These are phyloP conservation scores for Oeneis ivallda DNA, from an alignment of 2,888 invertebrate genomes.

Conservation along the genomic window DNA sequence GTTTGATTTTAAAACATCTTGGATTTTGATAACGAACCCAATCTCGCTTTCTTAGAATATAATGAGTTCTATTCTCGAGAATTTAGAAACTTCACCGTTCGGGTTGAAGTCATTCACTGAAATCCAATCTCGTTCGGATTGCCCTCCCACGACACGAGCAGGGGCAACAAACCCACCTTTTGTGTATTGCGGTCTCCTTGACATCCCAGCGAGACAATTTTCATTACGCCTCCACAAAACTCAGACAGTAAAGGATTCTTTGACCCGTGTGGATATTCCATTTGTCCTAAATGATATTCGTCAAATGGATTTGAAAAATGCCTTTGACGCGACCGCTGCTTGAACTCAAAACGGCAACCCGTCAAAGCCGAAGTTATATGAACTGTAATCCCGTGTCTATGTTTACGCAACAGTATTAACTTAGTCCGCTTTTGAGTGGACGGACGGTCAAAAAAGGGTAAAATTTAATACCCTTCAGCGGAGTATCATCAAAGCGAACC, in stretches of 20 bases:
- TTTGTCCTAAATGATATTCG: constrained; percentile 64
- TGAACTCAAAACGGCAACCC: constrained; percentile 33
- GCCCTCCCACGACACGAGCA: constrained; percentile 44
- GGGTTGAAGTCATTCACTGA: constrained; percentile 34
- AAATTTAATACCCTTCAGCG: constrained; percentile 70
- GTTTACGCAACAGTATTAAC: constrained; percentile 64
- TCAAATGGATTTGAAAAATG: constrained; percentile 51
- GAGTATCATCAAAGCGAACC: constrained; percentile 72
- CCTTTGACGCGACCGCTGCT: constrained; percentile 55
- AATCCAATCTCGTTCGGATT: constrained; percentile 43
- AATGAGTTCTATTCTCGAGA: constrained; percentile 28
- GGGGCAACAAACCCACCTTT: constrained; percentile 56
- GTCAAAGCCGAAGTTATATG: constrained; percentile 39
- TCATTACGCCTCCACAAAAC: constrained; percentile 64
- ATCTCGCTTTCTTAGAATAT: constrained; percentile 31
- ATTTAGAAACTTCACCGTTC: constrained; percentile 29
- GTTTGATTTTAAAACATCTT: constrained; percentile 55
- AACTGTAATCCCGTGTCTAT: constrained; percentile 50
- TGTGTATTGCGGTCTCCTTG: constrained; percentile 63
- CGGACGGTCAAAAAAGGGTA: constrained; percentile 60
- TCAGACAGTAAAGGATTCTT: constrained; percentile 63
- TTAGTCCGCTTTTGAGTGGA: constrained; percentile 62
- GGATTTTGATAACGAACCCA: constrained; percentile 43
- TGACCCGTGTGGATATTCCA: constrained; percentile 59
- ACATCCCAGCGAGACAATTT: constrained; percentile 64